These are phyloP conservation scores for Myrmecobius fasciatus DNA, from an alignment of 2,113 vertebrate species.

Conservation along the genomic window DNA sequence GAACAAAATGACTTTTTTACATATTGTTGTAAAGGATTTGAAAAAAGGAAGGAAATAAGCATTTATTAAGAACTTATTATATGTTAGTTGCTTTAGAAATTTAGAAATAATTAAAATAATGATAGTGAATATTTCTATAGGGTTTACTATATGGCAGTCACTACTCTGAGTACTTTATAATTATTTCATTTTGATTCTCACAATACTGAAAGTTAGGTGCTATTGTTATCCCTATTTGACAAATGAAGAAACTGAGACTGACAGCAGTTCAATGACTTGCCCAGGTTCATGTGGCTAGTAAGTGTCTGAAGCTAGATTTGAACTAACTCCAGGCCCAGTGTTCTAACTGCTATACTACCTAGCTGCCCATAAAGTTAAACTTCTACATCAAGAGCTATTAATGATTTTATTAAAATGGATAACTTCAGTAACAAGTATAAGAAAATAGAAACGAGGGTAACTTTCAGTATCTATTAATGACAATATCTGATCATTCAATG, in stretches of 20 bases:
- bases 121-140: background rate
- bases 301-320: background rate
- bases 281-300: background rate
- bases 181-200: background rate
- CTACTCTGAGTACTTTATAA: background rate
- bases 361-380: background rate
- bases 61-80: background rate
- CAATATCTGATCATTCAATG: background rate
- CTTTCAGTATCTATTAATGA: background rate
- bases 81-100: background rate
- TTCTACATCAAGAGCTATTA: background rate
- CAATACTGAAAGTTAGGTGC: background rate
- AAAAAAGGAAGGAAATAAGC: background rate
- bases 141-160: background rate
- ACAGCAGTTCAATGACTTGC: background rate
- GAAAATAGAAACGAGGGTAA: background rate
- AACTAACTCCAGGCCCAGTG: background rate
- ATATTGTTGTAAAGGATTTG: background rate
- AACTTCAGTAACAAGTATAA: background rate
- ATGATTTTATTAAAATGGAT: background rate
- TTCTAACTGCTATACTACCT: background rate
- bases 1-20: slow-evolving; percentile 4
- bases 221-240: background rate
- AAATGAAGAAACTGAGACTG: background rate
- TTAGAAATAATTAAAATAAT: background rate